Percentiles rank a stretch among this genome's conserved stretches.
These are phyloP conservation scores for Caenorhabditis imperialis DNA, from an alignment of 2,888 invertebrate species.

Conservation along the genomic window DNA sequence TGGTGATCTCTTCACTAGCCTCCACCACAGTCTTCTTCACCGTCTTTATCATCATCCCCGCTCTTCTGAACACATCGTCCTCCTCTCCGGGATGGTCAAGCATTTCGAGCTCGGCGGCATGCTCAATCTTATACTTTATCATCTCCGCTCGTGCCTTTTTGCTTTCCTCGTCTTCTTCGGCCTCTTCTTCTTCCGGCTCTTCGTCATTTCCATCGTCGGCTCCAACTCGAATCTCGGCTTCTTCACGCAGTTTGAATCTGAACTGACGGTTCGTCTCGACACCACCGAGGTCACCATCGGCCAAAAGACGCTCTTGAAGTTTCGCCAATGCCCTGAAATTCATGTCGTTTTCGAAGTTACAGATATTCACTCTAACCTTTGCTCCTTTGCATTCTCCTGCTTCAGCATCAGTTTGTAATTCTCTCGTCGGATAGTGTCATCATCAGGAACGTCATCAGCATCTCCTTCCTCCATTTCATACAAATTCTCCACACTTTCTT, in stretches of 20 bases:
- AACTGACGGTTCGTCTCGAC: constrained; percentile 68
- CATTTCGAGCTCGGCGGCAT: constrained; percentile 30
- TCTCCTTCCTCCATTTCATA: constrained; percentile 71
- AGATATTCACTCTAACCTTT: constrained; percentile 26
- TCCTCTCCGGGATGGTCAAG: constrained; percentile 13
- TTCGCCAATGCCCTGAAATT: constrained; percentile 58
- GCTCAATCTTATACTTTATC: constrained; percentile 44
- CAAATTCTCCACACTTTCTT: constrained; percentile 57
- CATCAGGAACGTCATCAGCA: constrained; percentile 65
- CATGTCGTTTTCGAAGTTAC: neutral
- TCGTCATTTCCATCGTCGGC: constrained; percentile 33
- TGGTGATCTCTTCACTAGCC: neutral
- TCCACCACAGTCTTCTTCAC: neutral
- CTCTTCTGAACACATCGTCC: constrained; percentile 49
- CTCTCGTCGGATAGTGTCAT: constrained; percentile 65
- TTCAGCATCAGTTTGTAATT: constrained; percentile 66
- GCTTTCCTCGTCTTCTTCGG: constrained; percentile 42
- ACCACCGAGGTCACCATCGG: constrained; percentile 68
- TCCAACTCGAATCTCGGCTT: constrained; percentile 13
- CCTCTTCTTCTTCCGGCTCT: constrained; percentile 46
- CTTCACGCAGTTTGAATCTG: constrained; percentile 63
- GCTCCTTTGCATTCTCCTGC: constrained; percentile 65
- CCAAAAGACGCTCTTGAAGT: constrained; percentile 69
- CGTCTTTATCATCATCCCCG: constrained; percentile 35
- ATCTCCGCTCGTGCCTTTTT: constrained; percentile 44